A percentile compares a stretch with the other conserved stretches of the same genome.
Evolutionary conservation across 1,140 invertebrate genomes (phyloP).

Genomic region (Scylla paramamosain): DNA sequence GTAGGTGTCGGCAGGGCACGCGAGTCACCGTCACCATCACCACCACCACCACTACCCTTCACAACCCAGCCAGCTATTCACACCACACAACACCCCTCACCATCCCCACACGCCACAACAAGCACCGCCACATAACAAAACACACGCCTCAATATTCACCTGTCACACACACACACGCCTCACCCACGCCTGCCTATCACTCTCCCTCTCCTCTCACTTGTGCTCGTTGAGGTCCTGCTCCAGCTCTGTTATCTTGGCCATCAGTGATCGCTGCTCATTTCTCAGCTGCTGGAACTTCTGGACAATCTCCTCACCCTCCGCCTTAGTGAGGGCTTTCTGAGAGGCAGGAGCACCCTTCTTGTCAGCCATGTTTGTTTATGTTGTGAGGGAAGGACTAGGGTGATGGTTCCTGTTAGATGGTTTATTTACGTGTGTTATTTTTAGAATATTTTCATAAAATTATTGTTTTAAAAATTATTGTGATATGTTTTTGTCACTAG

Average conservation of each 20-base stretch:
- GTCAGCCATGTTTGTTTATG: conserved; percentile 68
- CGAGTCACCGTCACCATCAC: no score
- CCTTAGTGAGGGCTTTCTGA: conserved; percentile 63
- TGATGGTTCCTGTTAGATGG: not conserved
- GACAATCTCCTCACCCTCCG: conserved; percentile 89
- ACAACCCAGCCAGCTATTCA: no score
- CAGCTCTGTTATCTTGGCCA: conserved; percentile 93
- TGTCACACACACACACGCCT: no score
- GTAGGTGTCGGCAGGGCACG: no score
- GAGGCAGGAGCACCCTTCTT: conserved; percentile 29
- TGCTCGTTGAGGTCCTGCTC: conserved; percentile 97
- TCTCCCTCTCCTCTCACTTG: conserved; percentile 86
- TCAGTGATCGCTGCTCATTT: conserved; percentile 91
- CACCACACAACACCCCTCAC: no score
- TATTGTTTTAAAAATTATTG: not conserved
- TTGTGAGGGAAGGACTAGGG: not conserved
- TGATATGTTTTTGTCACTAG: not conserved
- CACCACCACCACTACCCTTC: no score
- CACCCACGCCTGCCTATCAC: not conserved
- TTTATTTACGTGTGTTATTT: not conserved
- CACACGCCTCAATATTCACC: no score
- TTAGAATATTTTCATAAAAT: not conserved
- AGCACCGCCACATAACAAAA: no score
- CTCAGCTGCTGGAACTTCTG: conserved; percentile 91
- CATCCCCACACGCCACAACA: no score